A percentile compares a stretch with the other conserved stretches of the same genome.
Conservation (phyloP, 2,113 vertebrate species). For the Psophia crepitans region DNA sequence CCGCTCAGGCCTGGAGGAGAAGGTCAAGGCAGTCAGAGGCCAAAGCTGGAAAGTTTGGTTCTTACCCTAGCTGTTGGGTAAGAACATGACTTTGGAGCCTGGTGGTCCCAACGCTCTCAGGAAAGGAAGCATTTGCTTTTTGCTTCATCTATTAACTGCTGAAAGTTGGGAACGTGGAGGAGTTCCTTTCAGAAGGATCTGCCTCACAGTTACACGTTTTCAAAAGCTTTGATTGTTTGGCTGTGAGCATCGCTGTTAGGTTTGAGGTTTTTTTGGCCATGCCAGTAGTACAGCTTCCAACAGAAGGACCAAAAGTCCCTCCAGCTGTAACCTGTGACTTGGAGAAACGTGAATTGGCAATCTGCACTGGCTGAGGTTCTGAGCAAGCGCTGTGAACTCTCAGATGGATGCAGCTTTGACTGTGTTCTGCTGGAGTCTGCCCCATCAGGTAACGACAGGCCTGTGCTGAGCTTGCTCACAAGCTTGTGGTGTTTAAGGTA, state of each 20-base stretch:
- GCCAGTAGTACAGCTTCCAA: background rate
- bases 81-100: background rate
- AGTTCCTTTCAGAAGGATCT: background rate
- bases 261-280: background rate
- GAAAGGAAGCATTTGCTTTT: background rate
- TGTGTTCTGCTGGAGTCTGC: background rate
- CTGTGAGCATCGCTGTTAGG: accelerated
- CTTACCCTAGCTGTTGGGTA: background rate
- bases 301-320: background rate
- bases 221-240: background rate
- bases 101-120: background rate
- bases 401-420: background rate
- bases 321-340: too few species aligned
- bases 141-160: background rate
- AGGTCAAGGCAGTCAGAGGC: background rate
- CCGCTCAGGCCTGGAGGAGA: background rate
- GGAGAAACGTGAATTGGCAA: background rate
- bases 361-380: background rate
- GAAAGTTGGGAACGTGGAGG: background rate
- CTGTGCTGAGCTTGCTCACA: background rate
- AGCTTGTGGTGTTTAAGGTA: background rate
- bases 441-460: too few species aligned
- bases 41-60: background rate
- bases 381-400: accelerated
- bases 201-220: background rate